Evolutionary conservation across 2,113 vertebrate species (phyloP), one percentile per base, ranked within the genome.

Genomic region (Theristicus caerulescens): DNA sequence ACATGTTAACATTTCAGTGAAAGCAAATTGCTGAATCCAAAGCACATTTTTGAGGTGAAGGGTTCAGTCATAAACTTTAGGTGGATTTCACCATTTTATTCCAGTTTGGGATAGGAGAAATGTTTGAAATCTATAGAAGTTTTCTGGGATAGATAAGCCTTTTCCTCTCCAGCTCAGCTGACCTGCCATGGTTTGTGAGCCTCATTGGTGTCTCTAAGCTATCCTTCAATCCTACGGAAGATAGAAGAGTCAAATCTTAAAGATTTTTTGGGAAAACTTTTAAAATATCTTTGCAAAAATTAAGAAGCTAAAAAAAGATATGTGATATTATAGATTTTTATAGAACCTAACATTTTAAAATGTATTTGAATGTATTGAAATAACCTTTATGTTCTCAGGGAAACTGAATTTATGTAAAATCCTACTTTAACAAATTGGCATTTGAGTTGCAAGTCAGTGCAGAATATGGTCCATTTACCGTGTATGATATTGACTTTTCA

Each of bases 1-100:
- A 66, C 24, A 1, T 1, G 3, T 2, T 3, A 13, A 26, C 2
- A 1, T 34, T 80, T 81, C 19, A 54, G 1, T 77, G 52, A 85
- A 90, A 80, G 16, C 9, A 82, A 69, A 77, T 83, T 52, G 25
- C 22, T 88, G 8, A 74, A 64, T 64, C 8, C 9, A 73, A 55
- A 80, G 1, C 12, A 77, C 6, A 44, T 76, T 82, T 90, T 88
- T 78, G 8, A 65, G 3, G 5, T 36, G 22, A 72, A 78, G 6
- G 1, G 1, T 73, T 88, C 4, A 8, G 27, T 62, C 21, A 34
- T 29, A 73, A 61, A 44, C 10, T 70, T 85, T 47, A 61, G 11
- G 16, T 69, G 17, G 17, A 62, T 92, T 88, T 38, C 22, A 73
- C 13, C 2, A 15, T 49, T 88, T 52, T 34, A 24, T 62, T 86